A percentile compares a stretch with the other conserved stretches of the same genome.
These are phyloP conservation scores for Drosophila engyochracea DNA, from an alignment of 2,888 invertebrate genomes.

Conservation along the genomic window DNA sequence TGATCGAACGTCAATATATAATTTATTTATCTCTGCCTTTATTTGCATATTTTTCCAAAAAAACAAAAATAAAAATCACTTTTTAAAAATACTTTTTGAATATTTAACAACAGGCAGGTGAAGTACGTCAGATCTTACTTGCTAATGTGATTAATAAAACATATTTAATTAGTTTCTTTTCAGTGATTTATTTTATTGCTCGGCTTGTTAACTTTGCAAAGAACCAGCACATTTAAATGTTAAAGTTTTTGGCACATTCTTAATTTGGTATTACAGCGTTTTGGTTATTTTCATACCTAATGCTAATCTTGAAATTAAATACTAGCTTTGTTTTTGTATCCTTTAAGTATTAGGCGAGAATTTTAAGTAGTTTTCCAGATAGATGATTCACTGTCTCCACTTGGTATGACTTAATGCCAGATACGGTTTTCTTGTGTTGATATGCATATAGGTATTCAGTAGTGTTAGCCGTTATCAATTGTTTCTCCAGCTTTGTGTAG, in stretches of 20 bases:
- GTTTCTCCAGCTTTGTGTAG: conserved; percentile 48
- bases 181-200: conserved; percentile 9
- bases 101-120: neutral
- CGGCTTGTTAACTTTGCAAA: neutral
- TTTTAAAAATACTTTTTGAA: neutral
- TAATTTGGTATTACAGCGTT: neutral
- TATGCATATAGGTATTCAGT: conserved; percentile 11
- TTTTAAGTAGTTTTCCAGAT: conserved; percentile 63
- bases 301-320: neutral
- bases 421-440: neutral
- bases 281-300: conserved; percentile 2
- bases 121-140: neutral
- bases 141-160: neutral
- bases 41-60: neutral
- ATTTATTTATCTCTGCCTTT: neutral
- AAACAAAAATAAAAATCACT: neutral
- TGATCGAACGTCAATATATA: neutral
- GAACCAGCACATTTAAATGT: neutral
- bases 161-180: neutral
- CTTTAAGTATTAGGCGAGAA: conserved; percentile 46
- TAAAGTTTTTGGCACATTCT: conserved; percentile 5
- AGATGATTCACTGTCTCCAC: conserved; percentile 61
- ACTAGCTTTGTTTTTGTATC: neutral
- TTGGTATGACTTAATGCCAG: conserved; percentile 12
- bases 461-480: neutral